These are phyloP conservation scores for Opisthograptis luteolata DNA, from an alignment of 2,888 invertebrate genomes.

Conservation along the genomic window DNA sequence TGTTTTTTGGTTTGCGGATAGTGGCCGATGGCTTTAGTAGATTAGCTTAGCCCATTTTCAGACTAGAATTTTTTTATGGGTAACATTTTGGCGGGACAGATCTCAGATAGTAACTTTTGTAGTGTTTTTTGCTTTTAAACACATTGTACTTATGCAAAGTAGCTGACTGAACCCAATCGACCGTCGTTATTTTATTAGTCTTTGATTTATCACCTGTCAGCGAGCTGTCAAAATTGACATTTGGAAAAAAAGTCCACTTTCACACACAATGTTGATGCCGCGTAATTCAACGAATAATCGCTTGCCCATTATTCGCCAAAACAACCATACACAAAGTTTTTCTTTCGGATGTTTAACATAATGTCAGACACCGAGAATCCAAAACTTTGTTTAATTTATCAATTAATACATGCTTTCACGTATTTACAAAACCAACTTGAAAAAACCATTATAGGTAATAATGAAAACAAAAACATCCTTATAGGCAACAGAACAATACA, in stretches of 20 bases:
- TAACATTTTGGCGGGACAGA: conserved; percentile 13
- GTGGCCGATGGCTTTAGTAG: not conserved
- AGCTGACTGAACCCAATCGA: not conserved
- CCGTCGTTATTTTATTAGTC: conserved; percentile 1
- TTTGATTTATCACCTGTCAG: conserved; percentile 16
- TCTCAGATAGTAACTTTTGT: conserved; percentile 9
- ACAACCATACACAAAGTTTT: no score
- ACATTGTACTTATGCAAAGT: conserved; percentile 21
- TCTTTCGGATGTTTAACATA: not conserved
- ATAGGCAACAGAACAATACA: conserved; percentile 15
- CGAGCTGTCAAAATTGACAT: conserved; percentile 10
- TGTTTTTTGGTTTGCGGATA: not conserved
- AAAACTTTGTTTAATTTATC: conserved; percentile 10
- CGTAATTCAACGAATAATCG: no score
- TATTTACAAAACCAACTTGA: not conserved
- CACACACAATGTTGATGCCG: not conserved
- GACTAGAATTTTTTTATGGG: conserved; percentile 2
- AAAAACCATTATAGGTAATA: conserved; percentile 1
- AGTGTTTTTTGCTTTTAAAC: not conserved
- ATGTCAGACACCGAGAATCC: not conserved
- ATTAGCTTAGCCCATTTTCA: conserved; percentile 8
- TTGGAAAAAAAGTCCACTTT: conserved; percentile 1
- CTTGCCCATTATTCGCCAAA: no score
- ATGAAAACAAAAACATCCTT: conserved; percentile 5
- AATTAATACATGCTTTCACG: conserved; percentile 15